Evolutionary conservation across 2,113 vertebrate genomes (phyloP).

Genomic region (Macquaria ambigua): DNA sequence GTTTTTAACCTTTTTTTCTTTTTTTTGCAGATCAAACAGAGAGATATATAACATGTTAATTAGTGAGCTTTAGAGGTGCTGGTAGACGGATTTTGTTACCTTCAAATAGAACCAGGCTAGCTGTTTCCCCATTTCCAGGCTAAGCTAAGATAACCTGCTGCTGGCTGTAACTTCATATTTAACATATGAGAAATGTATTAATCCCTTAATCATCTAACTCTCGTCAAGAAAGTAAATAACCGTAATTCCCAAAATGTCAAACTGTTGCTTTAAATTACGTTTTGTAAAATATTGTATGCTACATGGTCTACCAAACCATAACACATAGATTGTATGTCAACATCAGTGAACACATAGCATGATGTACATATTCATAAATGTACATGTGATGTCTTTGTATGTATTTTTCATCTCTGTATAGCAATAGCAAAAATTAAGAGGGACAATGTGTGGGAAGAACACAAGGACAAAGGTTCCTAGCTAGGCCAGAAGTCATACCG

Average conservation of each 20-base stretch:
- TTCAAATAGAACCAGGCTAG: too few species aligned
- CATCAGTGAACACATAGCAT: neutral
- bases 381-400: neutral
- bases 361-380: neutral
- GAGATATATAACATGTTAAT: too few species aligned
- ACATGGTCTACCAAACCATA: neutral
- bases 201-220: too few species aligned
- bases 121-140: too few species aligned
- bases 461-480: neutral
- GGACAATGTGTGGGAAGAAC: neutral
- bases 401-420: neutral
- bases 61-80: too few species aligned
- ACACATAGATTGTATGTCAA: neutral
- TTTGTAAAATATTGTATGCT: neutral
- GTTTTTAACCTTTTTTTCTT: too few species aligned
- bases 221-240: too few species aligned
- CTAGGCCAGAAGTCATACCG: neutral
- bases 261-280: neutral
- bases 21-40: too few species aligned
- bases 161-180: too few species aligned
- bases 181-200: too few species aligned
- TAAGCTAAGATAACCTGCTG: too few species aligned
- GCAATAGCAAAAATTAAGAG: neutral
- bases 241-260: neutral
- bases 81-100: too few species aligned